phyloP scores from a whole-genome alignment of 2,113 vertebrate species.

The Gambusia affinis region DNA sequence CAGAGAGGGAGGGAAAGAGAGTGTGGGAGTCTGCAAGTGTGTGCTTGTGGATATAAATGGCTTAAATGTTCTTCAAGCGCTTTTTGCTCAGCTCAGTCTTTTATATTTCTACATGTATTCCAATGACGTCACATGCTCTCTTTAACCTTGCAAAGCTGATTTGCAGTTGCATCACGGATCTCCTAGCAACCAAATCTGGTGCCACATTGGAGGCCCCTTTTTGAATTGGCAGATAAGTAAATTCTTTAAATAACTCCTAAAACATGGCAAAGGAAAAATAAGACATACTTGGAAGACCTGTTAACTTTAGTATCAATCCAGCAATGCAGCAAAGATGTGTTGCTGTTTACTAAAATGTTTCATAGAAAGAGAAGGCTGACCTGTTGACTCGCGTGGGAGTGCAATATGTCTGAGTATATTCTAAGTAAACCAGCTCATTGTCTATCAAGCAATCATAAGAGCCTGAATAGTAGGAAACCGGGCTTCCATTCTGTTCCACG shows the following conservation, averaged over 20 bases:
- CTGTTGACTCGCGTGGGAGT: not conserved
- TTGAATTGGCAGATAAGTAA: slow-evolving; percentile 47
- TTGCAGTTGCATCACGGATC: slow-evolving; percentile 54
- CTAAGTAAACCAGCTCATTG: not conserved
- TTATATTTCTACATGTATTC: slow-evolving; percentile 44
- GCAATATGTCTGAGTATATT: not conserved
- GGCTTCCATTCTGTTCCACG: not conserved
- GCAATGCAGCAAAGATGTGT: not conserved
- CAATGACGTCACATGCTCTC: slow-evolving; percentile 45
- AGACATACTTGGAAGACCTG: not conserved
- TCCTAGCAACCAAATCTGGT: slow-evolving; percentile 63
- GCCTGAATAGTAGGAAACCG: not conserved
- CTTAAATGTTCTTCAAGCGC: slow-evolving; percentile 44
- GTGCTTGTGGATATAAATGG: slow-evolving; percentile 63
- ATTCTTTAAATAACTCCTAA: slow-evolving; percentile 34
- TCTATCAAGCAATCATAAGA: not conserved
- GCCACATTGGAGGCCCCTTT: slow-evolving; percentile 47
- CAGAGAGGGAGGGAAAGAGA: slow-evolving; percentile 17
- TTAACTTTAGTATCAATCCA: not conserved
- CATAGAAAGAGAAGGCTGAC: slow-evolving; percentile 5
- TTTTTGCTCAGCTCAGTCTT: slow-evolving; percentile 41
- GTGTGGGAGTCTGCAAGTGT: slow-evolving; percentile 61
- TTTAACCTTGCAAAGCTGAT: slow-evolving; percentile 38
- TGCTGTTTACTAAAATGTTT: not conserved
- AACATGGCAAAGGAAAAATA: slow-evolving; percentile 21